Evolutionary conservation across 2,888 invertebrate species (phyloP).

Genomic region (Lepidocyrtoides sp.): DNA sequence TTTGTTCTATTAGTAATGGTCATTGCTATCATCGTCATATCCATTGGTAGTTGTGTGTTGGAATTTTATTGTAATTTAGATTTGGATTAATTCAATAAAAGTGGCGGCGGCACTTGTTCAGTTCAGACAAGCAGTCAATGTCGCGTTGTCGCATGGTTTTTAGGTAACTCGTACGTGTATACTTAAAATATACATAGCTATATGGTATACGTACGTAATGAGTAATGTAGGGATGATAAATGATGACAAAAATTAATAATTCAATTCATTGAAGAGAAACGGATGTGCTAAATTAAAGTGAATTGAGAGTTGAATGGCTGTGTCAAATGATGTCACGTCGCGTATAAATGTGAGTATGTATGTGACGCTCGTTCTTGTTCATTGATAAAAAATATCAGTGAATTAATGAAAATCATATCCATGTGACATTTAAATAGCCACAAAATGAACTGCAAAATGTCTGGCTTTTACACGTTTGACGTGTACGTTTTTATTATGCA

Average conservation of each 20-base stretch:
- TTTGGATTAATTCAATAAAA: background rate
- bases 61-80: background rate
- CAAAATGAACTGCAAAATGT: no score
- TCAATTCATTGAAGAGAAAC: background rate
- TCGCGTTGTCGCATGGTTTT: background rate
- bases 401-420: background rate
- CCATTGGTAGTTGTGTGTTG: background rate
- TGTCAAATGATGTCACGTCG: background rate
- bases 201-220: background rate
- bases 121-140: background rate
- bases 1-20: background rate
- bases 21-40: background rate
- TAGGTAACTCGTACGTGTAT: no score
- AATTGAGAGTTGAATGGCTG: background rate
- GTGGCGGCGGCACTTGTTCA: background rate
- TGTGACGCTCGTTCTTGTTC: background rate
- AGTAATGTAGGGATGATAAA: background rate
- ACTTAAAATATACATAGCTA: no score
- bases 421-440: background rate
- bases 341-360: background rate
- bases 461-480: no score
- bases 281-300: slow-evolving; percentile 22
- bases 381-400: background rate
- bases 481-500: no score
- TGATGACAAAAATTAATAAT: slow-evolving; percentile 39